Base-by-base conservation (phyloP, 2,113 vertebrate species). In the Anarrhichthys ocellatus region DNA sequence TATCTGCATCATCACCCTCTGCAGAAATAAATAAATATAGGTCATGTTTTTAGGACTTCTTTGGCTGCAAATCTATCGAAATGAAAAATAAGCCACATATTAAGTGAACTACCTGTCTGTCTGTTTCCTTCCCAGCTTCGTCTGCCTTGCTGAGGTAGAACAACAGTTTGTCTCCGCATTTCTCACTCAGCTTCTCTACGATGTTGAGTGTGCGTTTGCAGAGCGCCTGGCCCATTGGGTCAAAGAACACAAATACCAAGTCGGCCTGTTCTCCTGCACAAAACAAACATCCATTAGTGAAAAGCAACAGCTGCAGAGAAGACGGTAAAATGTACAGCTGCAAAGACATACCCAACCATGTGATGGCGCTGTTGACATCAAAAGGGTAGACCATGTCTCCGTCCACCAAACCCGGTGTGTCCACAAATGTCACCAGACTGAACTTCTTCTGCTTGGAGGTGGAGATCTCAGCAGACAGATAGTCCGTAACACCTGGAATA, bases 1-100 rank as follows among this genome's bases (percentile, higher is more conserved):
- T 2, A 96, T 96, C 93, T 96, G 96, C 95, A 96, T 96, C 96
- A 96, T 96, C 27, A 96, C 95, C 83, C 96, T 95, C 96, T 96
- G 87, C 38, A 40, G 42, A 58, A 66, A 34, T 4, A 63, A 36
- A 74, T 13, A 75, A n/a, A 17, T 3, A 8, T 2, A 44, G 56
- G 58, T 70, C 3, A 2, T 22, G n/a, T 22, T 40, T 15, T 71
- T 4, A 34, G 18, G 3, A 29, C 2, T 36, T 65, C 52, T 14
- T 32, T 50, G 0, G 10, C 10, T 61, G 54, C 3, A 27, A 50
- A 40, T 36, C 5, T 40, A 10, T 27, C 1, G 1, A 11, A 50
- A 65, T 10, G 4, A 14, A 44, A 48, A 50, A 4, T 13, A 32
- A 32, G 1, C 0, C 0, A 48, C 0, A 72, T n/a, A 22, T 15